These are phyloP conservation scores for Chrysopa pallens DNA, from an alignment of 1,140 invertebrate species.

Conservation along the genomic window DNA sequence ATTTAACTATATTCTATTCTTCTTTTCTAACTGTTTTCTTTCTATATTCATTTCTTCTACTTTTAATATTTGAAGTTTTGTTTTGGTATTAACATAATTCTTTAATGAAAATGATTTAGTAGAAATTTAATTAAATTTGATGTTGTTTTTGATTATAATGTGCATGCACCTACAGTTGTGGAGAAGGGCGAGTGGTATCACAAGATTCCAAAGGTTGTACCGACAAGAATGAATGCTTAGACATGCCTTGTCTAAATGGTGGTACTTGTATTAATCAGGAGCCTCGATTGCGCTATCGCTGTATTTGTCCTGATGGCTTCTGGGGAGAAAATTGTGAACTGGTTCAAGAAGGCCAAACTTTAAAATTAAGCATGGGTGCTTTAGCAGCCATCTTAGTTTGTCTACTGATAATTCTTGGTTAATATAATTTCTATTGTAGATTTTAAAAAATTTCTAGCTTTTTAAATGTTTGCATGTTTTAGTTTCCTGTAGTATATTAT, in stretches of 20 bases:
- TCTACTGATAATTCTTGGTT: constrained; percentile 85
- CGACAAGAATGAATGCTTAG: constrained; percentile 87
- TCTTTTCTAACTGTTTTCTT: too few species aligned
- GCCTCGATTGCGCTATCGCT: constrained; percentile 61
- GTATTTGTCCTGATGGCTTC: constrained; percentile 77
- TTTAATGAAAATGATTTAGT: too few species aligned
- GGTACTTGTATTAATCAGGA: constrained; percentile 79
- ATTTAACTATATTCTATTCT: too few species aligned
- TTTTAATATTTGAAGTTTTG: too few species aligned
- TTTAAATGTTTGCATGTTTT: constrained; percentile 4
- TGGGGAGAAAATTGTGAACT: constrained; percentile 88
- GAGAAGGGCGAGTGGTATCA: constrained; percentile 74
- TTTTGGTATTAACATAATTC: too few species aligned
- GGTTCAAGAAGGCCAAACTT: constrained; percentile 77
- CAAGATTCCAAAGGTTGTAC: constrained; percentile 77
- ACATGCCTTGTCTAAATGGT: constrained; percentile 79
- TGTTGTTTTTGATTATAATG: too few species aligned
- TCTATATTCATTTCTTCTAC: too few species aligned
- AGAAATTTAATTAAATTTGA: too few species aligned
- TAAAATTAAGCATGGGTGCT: constrained; percentile 85
- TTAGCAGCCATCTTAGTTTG: constrained; percentile 85
- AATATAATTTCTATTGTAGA: constrained; percentile 25
- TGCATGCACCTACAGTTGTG: constrained; percentile 43
- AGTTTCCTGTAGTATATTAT: not conserved
- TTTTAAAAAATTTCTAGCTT: not conserved